A percentile compares a stretch with the other conserved stretches of the same genome.
Conservation (phyloP, 2,113 vertebrate species). For the Bothrops jararaca region DNA sequence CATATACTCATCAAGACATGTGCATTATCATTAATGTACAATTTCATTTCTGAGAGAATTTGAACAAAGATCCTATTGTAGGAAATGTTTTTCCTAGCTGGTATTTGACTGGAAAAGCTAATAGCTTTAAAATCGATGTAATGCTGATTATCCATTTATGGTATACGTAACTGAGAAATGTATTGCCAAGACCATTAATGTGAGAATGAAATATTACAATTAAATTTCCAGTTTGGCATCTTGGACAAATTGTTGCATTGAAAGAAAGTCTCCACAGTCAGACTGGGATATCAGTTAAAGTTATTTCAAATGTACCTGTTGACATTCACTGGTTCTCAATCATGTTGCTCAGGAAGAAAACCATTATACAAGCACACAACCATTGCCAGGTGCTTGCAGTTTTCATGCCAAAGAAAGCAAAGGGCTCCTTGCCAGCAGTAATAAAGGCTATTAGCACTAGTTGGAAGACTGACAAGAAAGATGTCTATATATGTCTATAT, state of each 20-base stretch:
- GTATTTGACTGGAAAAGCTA: background rate
- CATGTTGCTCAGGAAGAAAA: constrained; percentile 99
- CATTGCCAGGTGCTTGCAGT: constrained; percentile 93
- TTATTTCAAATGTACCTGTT: constrained; percentile 96
- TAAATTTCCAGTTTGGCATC: background rate
- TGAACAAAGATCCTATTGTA: background rate
- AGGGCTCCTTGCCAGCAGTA: constrained; percentile 91
- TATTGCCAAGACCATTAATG: background rate
- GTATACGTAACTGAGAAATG: background rate
- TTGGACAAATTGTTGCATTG: constrained; percentile 98
- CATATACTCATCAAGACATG: background rate
- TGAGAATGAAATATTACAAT: background rate
- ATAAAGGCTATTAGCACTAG: constrained; percentile 95
- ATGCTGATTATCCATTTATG: background rate
- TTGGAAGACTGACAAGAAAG: constrained; percentile 96
- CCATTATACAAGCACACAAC: constrained; percentile 93
- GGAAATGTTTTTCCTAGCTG: background rate
- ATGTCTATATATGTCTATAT: constrained; percentile 79
- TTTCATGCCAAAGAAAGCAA: constrained; percentile 90
- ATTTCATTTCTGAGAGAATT: background rate
- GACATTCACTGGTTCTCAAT: constrained; percentile 99
- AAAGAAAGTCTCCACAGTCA: constrained; percentile 97
- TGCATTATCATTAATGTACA: background rate
- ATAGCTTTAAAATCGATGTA: background rate
- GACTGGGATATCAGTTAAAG: constrained; percentile 94